Base-by-base conservation (phyloP, 2,113 vertebrate genomes). In the Tachysurus fulvidraco region DNA sequence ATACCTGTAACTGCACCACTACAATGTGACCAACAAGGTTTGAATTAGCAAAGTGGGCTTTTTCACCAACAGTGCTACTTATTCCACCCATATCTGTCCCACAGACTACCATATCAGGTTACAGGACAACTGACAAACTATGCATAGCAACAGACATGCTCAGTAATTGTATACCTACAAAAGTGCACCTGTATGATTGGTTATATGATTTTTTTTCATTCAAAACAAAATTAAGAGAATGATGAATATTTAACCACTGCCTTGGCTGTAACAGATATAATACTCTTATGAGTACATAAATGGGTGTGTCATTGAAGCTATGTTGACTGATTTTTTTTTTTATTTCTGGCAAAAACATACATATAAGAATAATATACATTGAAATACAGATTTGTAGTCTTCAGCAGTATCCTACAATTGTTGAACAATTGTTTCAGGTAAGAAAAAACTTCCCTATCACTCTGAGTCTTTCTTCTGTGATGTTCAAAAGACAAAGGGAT, bases 401-500 rank as follows among this genome's bases (percentile, higher is more conserved):
- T 17, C 50, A 44, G 11, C n/a, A 54, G 41, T 30, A 50, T n/a
- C 3, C 7, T 28, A 19, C 23, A 13, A 59, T 36, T 41, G 4
- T 12, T 76, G 44, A 64, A 54, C n/a, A 82, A 13, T 64, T 19
- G 7, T 76, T 74, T 87, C 8, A 78, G 52, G 13, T 86, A 54
- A 71, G 62, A 17, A 81, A 52, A 85, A 54, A 79, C 23, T 52
- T 28, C 23, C 5, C 28, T 44, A 25, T 46, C 21, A 6, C 23
- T 76, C 69, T 52, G 19, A 82, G 76, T 54, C 41, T 65, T 28
- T 81, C 13, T 71, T 64, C 57, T 74, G 3, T 69, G 23, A 60
- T 83, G 83, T 85, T 86, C 50, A 65, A 57, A 87, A 92, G 84
- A 91, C 88, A 92, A 82, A 87, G 52, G 60, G 89, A 85, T 86